Base-by-base conservation (phyloP, 1,140 invertebrate species). In the Pogonus chalceus region DNA sequence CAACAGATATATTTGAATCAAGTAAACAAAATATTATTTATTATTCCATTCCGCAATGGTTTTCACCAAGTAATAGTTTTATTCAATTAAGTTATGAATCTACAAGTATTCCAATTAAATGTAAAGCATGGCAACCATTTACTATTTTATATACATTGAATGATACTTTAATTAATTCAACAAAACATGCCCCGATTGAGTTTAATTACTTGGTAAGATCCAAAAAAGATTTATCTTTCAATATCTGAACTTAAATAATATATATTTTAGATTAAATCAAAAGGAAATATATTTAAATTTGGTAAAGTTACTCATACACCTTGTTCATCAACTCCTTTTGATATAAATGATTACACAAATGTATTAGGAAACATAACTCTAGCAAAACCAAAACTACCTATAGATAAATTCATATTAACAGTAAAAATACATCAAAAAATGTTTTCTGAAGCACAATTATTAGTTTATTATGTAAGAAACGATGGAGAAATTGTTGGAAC, bases 111-210 rank as follows among this genome's bases (percentile, higher is more conserved):
- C 24, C 49, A 37, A 46, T 53, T 14, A 55, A 61, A 51, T 60
- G 60, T 54, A 57, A 58, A 57, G 35, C 52, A 22, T 20, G 49
- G 7, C 60, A 60, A 39, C 58, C 61, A 52, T 65, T 63, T 53
- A 57, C 53, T 14, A 46, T 68, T 14, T 54, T 57, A n/a, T 68
- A 61, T 37, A 61, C 61, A 3, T 55, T 58, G 14, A 58, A 63
- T 24, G 53, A 43, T 7, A 4, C 4, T 31, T 31, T 31, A 31
- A 31, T 7, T 31, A 31, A 31, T 31, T 4, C 4, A 4, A 31
- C 26, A 31, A 31, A 31, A 31, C 14, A 31, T 31, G 26, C 4
- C 4, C 26, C 26, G 14, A 4, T 31, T 7, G 26, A 7, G 4
- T 31, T 31, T 14, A 4, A 31, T 14, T 31, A 31, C 14, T 14